Evolutionary conservation across 1,140 invertebrate genomes (phyloP), one percentile per base, ranked within the genome.

Genomic region (Zaprionus vittiger): DNA sequence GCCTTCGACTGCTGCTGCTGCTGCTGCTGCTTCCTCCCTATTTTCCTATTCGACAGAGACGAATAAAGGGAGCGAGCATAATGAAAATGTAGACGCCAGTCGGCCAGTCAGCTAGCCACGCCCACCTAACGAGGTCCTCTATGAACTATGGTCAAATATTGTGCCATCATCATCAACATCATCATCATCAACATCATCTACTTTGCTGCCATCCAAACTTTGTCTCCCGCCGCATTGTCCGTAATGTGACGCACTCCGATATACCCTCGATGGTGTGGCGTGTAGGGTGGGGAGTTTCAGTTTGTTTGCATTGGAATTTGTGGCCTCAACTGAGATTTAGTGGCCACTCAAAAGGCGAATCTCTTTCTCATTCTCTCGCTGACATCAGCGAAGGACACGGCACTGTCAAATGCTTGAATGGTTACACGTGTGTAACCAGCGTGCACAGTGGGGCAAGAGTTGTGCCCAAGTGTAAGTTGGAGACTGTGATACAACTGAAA

Each of bases 351-450:
- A 87, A 87, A 49, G 20, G 47, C 47, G 22, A 44, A n/a, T 17
- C n/a, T 9, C n/a, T 9, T 5, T 17, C n/a, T 17, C 41, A 34
- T 34, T n/a, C 41, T 47, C 41, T 47, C 41, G 47, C 77, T 86
- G 83, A 86, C 83, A 86, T 86, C 83, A 87, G 69, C 80, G 44
- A 77, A 85, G 80, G 76, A 80, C 83, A 68, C 52, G 57, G 55
- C 34, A 44, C 34, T 71, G 64, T 66, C 63, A 79, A 84, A 86
- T 73, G 73, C 62, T 70, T 59, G 63, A 79, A 56, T 64, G 62
- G 73, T 24, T 67, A 68, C 83, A 85, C 83, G 82, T 85, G 79
- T 69, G 67, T 52, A 52, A 15, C 31, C 31, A 28, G 34, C 47
- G 37, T 22, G 28, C 49, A 83, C 80, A 72, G 54, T 79, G 75